These are phyloP conservation scores for Gadopsis marmoratus DNA, from an alignment of 2,797 vertebrate species.

Conservation along the genomic window DNA sequence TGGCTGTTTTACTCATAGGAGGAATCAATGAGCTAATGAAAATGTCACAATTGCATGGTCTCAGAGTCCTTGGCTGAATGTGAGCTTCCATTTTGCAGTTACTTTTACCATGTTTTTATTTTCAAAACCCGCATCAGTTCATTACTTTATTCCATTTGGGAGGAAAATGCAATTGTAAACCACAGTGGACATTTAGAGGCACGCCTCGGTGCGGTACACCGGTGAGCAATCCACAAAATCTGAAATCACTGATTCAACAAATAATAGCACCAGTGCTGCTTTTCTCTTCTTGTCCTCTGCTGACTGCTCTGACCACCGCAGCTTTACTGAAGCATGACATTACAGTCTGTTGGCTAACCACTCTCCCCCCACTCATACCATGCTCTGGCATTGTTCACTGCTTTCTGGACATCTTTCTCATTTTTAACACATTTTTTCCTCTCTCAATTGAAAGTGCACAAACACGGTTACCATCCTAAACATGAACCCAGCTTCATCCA, in stretches of 20 bases:
- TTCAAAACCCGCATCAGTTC: neutral
- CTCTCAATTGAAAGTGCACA: conserved; percentile 10
- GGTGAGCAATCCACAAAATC: conserved; percentile 22
- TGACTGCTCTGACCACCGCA: conserved; percentile 48
- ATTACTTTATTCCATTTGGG: neutral
- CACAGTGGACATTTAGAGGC: neutral
- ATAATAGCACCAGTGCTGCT: conserved; percentile 46
- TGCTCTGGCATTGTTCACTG: conserved; percentile 43
- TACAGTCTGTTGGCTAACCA: conserved; percentile 49
- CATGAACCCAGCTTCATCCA: neutral
- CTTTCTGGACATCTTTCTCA: conserved; percentile 44
- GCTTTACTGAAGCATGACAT: conserved; percentile 64
- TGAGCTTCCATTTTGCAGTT: neutral
- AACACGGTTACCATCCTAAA: conserved; percentile 4
- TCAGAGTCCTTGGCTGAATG: neutral
- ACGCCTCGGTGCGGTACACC: conserved; percentile 10
- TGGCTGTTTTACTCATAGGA: conserved; percentile 5
- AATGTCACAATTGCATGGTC: neutral
- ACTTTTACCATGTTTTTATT: neutral
- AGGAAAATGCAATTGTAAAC: conserved; percentile 2
- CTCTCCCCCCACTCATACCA: conserved; percentile 33
- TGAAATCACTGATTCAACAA: conserved; percentile 52
- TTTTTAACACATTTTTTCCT: conserved; percentile 35
- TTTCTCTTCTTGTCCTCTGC: conserved; percentile 34
- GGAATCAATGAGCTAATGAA: conserved; percentile 3